These are phyloP conservation scores for Scolopax mira DNA, from an alignment of 2,113 vertebrate species.

Conservation along the genomic window DNA sequence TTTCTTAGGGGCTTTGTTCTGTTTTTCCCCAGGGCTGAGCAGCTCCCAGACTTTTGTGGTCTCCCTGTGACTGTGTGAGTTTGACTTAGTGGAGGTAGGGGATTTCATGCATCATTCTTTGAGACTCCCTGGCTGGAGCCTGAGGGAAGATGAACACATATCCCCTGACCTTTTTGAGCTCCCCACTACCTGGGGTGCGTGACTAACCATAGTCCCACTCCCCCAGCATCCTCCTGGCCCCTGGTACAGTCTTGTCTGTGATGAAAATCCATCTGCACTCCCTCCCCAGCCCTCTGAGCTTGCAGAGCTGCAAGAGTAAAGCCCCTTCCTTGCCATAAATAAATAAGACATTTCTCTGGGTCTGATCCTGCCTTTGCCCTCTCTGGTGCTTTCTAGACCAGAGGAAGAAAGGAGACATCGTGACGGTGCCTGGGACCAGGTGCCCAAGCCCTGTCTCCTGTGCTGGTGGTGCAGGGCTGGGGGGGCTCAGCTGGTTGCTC, in stretches of 20 bases:
- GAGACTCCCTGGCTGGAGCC: not conserved
- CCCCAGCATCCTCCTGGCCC: not conserved
- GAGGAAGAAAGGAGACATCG: rapidly evolving
- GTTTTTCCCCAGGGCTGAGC: not conserved
- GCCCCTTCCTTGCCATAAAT: not conserved
- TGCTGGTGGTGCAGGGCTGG: rapidly evolving
- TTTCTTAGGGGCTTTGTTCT: not conserved
- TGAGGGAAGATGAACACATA: rapidly evolving
- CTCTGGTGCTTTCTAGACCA: rapidly evolving
- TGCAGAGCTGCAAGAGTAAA: not conserved
- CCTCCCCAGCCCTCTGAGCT: not conserved
- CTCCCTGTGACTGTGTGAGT: not conserved
- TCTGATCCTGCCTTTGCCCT: not conserved
- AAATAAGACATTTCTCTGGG: rapidly evolving
- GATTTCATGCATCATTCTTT: rapidly evolving
- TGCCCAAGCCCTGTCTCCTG: rapidly evolving
- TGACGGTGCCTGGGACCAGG: rapidly evolving
- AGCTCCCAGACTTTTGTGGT: not conserved
- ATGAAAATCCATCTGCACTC: not conserved
- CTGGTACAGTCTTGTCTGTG: not conserved
- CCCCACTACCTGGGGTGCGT: rapidly evolving
- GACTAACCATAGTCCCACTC: rapidly evolving
- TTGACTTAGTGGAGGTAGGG: not conserved
- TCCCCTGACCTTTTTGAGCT: too few species aligned
- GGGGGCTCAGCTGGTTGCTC: rapidly evolving